phyloP scores from a whole-genome alignment of 2,113 vertebrate genomes.

The Anhinga anhinga region DNA sequence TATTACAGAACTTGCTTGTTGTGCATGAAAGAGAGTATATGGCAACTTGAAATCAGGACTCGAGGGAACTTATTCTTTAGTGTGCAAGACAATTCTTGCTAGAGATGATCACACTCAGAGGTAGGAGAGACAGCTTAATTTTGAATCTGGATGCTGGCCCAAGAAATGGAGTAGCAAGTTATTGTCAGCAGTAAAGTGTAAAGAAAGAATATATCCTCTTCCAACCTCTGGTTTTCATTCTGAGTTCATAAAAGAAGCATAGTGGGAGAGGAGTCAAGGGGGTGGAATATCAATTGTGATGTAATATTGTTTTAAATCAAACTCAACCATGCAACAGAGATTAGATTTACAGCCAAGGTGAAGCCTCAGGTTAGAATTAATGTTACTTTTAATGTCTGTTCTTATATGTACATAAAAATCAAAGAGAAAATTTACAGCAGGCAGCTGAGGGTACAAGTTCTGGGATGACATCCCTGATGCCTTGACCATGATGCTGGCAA shows the following conservation, averaged over 20 bases:
- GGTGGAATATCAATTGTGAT: neutral
- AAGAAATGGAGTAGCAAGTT: neutral
- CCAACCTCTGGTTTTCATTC: neutral
- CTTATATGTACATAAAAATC: neutral
- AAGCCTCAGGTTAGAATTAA: neutral
- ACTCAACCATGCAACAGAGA: neutral
- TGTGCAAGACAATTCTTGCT: neutral
- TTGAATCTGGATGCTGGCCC: neutral
- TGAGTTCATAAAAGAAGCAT: neutral
- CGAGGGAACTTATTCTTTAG: neutral
- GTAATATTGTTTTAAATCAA: neutral
- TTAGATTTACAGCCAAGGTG: neutral
- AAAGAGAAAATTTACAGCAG: neutral
- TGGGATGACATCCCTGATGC: neutral
- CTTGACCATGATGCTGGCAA: fast-evolving
- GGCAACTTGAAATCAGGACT: neutral
- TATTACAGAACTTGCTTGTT: neutral
- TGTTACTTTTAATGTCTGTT: neutral
- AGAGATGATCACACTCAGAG: neutral
- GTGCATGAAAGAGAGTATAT: neutral
- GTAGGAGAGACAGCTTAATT: neutral
- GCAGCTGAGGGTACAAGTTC: neutral
- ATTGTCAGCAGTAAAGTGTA: neutral
- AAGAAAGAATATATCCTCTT: neutral
- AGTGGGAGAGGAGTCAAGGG: neutral